Evolutionary conservation across 2,113 vertebrate species (phyloP).

Genomic region (Agapornis roseicollis): DNA sequence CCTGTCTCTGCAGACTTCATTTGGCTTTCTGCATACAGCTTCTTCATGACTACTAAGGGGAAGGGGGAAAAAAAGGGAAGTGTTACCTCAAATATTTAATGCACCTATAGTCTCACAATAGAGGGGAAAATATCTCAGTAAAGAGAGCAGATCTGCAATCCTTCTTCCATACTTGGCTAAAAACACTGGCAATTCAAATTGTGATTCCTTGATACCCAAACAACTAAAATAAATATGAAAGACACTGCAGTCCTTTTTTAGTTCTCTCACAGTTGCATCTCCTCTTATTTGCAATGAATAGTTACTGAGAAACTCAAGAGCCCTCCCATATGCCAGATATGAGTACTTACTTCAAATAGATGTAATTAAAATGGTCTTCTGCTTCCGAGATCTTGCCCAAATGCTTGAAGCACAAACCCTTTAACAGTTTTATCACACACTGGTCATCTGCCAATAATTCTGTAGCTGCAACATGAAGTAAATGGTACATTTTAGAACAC

Average conservation of each 20-base stretch:
- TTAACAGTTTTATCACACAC: conserved; percentile 90
- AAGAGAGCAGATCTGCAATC: neutral
- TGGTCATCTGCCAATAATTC: conserved; percentile 89
- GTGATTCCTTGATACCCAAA: neutral
- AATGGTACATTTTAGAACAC: neutral
- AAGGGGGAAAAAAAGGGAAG: neutral
- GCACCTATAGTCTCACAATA: neutral
- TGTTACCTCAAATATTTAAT: neutral
- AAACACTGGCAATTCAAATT: neutral
- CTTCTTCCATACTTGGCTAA: neutral
- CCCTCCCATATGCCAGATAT: neutral
- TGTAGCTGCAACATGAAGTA: conserved; percentile 71
- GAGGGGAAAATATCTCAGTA: neutral
- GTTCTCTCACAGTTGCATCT: neutral
- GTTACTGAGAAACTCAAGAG: neutral
- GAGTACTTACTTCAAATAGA: conserved; percentile 88
- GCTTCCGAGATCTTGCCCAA: conserved; percentile 86
- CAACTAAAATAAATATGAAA: neutral
- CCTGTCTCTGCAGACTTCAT: neutral
- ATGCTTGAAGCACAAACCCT: conserved; percentile 94
- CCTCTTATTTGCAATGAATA: neutral
- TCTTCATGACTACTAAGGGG: neutral
- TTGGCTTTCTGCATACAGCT: neutral
- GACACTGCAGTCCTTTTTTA: neutral
- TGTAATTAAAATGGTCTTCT: conserved; percentile 91